Evolutionary conservation across 2,797 vertebrate species (phyloP).

Genomic region (Lacerta bilineata): DNA sequence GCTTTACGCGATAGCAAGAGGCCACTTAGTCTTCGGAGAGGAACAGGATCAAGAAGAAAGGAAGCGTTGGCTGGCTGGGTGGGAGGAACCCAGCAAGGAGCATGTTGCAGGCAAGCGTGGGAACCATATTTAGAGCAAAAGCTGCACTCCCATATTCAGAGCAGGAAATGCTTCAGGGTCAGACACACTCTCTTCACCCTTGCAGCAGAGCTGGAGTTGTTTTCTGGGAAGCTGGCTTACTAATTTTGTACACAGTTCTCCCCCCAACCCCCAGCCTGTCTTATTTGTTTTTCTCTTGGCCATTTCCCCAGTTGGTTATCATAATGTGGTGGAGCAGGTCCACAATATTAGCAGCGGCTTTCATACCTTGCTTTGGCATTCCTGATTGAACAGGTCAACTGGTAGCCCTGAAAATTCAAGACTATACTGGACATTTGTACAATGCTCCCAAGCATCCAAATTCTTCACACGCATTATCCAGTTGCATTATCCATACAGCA

Average conservation of each 20-base stretch:
- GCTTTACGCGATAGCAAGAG: slow-evolving; percentile 16
- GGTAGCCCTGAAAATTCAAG: no score
- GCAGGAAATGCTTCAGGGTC: slow-evolving; percentile 61
- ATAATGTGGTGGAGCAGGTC: slow-evolving; percentile 47
- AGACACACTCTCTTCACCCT: neutral
- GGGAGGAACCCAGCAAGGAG: neutral
- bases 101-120: slow-evolving; percentile 51
- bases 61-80: no score
- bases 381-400: slow-evolving; percentile 43
- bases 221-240: slow-evolving; percentile 22
- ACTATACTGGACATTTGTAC: neutral
- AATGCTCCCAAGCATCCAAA: neutral
- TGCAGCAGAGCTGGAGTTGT: neutral
- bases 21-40: slow-evolving; percentile 29
- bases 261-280: rapidly evolving
- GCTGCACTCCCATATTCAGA: slow-evolving; percentile 27
- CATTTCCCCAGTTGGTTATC: slow-evolving; percentile 62
- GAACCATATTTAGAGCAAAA: slow-evolving; percentile 53
- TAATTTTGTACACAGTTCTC: neutral
- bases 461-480: neutral
- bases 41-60: slow-evolving; percentile 58
- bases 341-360: slow-evolving; percentile 64
- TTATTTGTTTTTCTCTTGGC: slow-evolving; percentile 33
- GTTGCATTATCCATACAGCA: no score
- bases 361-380: slow-evolving; percentile 63